Evolutionary conservation across 1,140 invertebrate species (phyloP), one percentile per base, ranked within the genome.

Genomic region (Oppia nitens): DNA sequence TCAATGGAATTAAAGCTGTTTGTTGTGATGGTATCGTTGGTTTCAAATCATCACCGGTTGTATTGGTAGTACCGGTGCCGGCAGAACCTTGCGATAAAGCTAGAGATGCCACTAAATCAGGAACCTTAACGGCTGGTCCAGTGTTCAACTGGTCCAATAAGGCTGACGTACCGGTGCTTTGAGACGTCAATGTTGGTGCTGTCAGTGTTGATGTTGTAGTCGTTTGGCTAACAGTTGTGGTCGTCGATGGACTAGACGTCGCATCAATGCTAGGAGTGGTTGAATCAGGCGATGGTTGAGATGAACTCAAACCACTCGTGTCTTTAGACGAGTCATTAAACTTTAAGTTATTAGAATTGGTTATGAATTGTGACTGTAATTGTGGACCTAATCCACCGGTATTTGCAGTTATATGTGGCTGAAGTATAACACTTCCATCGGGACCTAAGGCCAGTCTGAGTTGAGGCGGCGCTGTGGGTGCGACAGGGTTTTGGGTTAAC

Each of bases 361-460:
- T 25, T 2, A 25, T 3, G 23, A 26, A 32, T 29, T 57, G 45
- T 23, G 20, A 25, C 2, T 17, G 47, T 3, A 45, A 6, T 21
- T 45, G 27, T 47, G 12, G 9, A n/a, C 9, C 21, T 48, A 52
- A 27, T 47, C 29, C 11, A 23, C 12, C 11, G 17, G 28, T 11
- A 11, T 27, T 60, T 50, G 49, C 57, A 9, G 55, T 9, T 26
- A 24, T 48, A 12, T 57, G 62, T 17, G 62, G 55, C 26, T 67
- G 63, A 24, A 68, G n/a, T 20, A 66, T 61, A 17, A 68, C 54
- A 57, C 63, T 66, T 1, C 66, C 66, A 59, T 68, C 66, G 47
- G 64, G 64, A 12, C 62, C 54, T 21, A 68, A 53, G 3, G 66
- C 48, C 24, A 67, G 21, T 49, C 66, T 66, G 4, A 67, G 24